Percentiles rank a stretch among this genome's conserved stretches.
These are phyloP conservation scores for Acanthococcus lagerstroemiae DNA, from an alignment of 2,888 invertebrate genomes.

Conservation along the genomic window DNA sequence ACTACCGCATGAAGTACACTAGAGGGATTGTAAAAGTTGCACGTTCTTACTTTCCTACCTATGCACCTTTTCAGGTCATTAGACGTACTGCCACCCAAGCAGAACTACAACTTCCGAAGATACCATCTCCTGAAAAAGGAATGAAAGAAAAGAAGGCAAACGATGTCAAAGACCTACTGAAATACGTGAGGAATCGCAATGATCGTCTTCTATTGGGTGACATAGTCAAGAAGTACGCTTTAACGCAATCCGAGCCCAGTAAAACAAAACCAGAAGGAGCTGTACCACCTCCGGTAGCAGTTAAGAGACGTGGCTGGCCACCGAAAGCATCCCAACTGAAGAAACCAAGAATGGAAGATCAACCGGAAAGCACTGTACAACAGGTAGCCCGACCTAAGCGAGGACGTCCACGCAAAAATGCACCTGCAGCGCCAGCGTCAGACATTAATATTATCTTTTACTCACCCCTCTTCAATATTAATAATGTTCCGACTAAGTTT, in stretches of 20 bases:
- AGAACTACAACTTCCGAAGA: background rate
- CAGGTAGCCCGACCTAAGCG: too few relatives aligned
- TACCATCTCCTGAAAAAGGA: background rate
- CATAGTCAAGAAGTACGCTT: background rate
- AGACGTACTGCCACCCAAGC: background rate
- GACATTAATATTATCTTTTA: background rate
- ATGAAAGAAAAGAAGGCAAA: background rate
- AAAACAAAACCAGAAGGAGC: background rate
- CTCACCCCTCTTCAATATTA: too few relatives aligned
- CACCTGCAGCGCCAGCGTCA: background rate
- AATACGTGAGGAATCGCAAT: background rate
- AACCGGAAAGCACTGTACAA: background rate
- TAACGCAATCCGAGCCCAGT: background rate
- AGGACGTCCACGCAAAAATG: background rate
- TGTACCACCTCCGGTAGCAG: background rate
- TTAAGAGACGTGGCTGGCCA: background rate
- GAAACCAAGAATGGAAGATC: background rate
- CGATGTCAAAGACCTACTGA: background rate
- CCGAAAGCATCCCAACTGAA: background rate
- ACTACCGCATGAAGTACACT: background rate
- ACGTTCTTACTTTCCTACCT: background rate
- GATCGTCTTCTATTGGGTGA: background rate
- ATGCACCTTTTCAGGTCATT: background rate
- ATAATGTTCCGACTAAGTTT: too few relatives aligned
- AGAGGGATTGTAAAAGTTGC: background rate